Evolutionary conservation across 2,113 vertebrate species (phyloP), one percentile per base, ranked within the genome.

Genomic region (Pomatorhinus ruficollis): DNA sequence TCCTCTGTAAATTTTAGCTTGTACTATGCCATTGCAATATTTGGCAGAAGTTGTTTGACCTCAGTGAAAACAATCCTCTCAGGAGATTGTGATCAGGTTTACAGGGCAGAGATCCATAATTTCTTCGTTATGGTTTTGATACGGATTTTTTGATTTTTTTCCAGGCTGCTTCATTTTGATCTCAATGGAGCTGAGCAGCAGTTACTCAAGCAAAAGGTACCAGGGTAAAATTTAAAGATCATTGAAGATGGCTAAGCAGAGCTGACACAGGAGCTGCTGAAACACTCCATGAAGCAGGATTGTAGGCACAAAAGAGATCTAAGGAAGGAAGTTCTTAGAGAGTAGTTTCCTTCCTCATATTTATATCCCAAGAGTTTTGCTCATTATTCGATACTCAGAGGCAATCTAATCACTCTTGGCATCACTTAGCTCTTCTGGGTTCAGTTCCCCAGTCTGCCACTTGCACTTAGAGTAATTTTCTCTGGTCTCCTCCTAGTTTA

Each of bases 381-480:
- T 78, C 60, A 65, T 96, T 87, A 87, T 94, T 91, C 24, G 12
- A 37, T 81, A 91, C 83, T 92, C 80, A 74, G 60, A 81, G 50
- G 80, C 76, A 92, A 77, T 86, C 80, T 92, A 61, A 86, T 61
- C 76, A 89, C 25, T 77, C 45, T 44, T 94, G 69, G 35, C 42
- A 81, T 72, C 60, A 70, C 64, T 93, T 81, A 75, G 27, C 59
- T 77, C 64, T 91, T 83, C 28, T 87, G 50, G 30, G 59, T 87
- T 95, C 79, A n/a, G 71, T 77, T 94, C n/a, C 37, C 28, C 22
- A 44, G 19, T 80, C 76, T 95, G 64, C 50, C 54, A 57, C 44
- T 89, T 85, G 44, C 21, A 74, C 42, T 92, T 86, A 91, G 27
- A 60, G 13, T 40, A 72, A 61, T 89, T 83, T 93, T 86, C 49